A percentile compares a stretch with the other conserved stretches of the same genome.
phyloP scores from a whole-genome alignment of 2,113 vertebrate species.

The Pelecanoides urinatrix region DNA sequence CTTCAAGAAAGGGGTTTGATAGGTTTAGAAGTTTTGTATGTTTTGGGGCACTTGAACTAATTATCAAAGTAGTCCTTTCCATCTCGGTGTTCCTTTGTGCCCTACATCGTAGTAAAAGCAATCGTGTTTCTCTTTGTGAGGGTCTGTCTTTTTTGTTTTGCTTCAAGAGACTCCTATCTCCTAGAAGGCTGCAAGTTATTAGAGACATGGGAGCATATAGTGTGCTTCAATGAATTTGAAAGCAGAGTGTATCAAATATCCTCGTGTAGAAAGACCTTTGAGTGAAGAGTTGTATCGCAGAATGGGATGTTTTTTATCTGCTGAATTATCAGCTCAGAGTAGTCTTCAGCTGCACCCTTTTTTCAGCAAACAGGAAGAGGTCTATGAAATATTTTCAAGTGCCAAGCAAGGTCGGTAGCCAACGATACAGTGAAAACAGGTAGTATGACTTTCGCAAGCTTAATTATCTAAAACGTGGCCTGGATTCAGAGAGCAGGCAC shows the following conservation, averaged over 20 bases:
- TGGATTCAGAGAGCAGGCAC: constrained; percentile 10
- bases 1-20: constrained; percentile 1
- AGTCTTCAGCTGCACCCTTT: constrained; percentile 20
- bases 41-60: constrained; percentile 31
- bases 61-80: constrained; percentile 28
- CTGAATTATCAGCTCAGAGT: constrained; percentile 22
- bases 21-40: constrained; percentile 19
- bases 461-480: not conserved
- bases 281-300: not conserved
- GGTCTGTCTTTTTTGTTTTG: constrained; percentile 41
- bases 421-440: not conserved
- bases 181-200: constrained; percentile 43
- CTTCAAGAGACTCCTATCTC: constrained; percentile 30
- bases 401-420: not conserved
- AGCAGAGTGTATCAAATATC: constrained; percentile 44
- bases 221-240: constrained; percentile 54
- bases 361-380: constrained; percentile 21
- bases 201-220: constrained; percentile 5
- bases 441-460: not conserved
- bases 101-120: constrained; percentile 20
- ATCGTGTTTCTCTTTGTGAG: constrained; percentile 11
- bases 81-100: constrained; percentile 16
- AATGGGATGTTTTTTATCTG: constrained; percentile 33
- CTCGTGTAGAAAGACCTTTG: constrained; percentile 15
- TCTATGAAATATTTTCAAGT: constrained; percentile 26